Evolutionary conservation across 2,797 vertebrate species (phyloP), one percentile per base, ranked within the genome.

Genomic region (Enteromius anoplus): DNA sequence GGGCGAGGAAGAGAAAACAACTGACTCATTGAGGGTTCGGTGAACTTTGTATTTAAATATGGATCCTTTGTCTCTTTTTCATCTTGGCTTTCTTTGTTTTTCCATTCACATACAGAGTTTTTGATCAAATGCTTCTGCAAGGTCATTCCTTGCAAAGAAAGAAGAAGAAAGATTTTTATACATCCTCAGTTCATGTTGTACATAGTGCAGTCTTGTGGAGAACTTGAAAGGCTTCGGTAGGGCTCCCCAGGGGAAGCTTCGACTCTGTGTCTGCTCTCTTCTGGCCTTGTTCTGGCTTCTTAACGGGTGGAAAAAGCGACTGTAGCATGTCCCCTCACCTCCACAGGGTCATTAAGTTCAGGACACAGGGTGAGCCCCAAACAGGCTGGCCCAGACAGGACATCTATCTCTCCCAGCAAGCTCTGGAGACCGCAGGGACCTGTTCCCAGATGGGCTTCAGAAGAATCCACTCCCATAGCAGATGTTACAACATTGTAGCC

Each of bases 221-320:
- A 87, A 87, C 81, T 86, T 89, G 83, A 91, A 88, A 89, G 90
- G 66, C 77, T 84, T 84, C 53, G 78, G 76, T 84, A 45, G 51
- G 76, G 82, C 86, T 87, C 86, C 85, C 87, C 14, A 19, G 86
- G 76, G 87, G 79, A 78, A 73, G 76, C 79, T 72, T 73, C 83
- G 32, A 71, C 37, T 62, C 53, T 66, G 80, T 62, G 78, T 87
- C 83, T 89, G 81, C 42, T 72, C 70, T 85, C 42, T 55, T 79
- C 88, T 72, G 51, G 53, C 75, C 79, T 75, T 76, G 34, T 68
- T 71, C 65, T 85, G 78, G 80, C 82, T 84, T 84, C 40, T 62
- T 82, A 82, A 81, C 58, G n/a, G 60, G 64, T 51, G 26, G 60
- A 72, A 37, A 47, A 76, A 32, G 45, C 3, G 32, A 51, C 21